Evolutionary conservation across 2,797 vertebrate species (phyloP), one percentile per base, ranked within the genome.

Genomic region (Geotrypetes seraphini): DNA sequence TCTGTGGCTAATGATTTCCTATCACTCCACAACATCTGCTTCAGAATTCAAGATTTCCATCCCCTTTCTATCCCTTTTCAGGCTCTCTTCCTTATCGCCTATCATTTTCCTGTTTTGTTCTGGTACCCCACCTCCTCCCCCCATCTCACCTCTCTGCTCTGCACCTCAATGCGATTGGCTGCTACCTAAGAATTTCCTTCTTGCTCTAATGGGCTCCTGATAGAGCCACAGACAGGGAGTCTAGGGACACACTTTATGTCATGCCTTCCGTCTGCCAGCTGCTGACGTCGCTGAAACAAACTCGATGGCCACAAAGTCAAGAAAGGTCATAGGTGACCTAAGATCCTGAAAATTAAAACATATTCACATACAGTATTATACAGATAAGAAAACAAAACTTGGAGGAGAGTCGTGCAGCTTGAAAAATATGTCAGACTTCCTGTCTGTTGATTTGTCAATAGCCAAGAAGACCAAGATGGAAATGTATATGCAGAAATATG

Each of bases 101-200:
- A 7, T 25, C 42, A 25, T 56, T 30, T 73, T 75, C 68, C 72
- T 78, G 71, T 72, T 73, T 73, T 68, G 50, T 31, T 47, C 36
- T 18, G n/a, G n/a, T n/a, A n/a, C n/a, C n/a, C 44, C 33, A 12
- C 27, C 20, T 41, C 7, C 21, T 29, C 42, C 46, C 39, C 42
- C 36, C 47, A 0, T 0, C 22, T 25, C 27, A 16, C 50, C 42
- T 51, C 36, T 38, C 42, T 54, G 32, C 46, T 45, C 48, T 4
- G 33, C 60, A 39, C 34, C 9, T 25, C 35, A 36, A 49, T 53
- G 57, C 39, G 36, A 21, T 29, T 27, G 28, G n/a, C n/a, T n/a
- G 34, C 28, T 43, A 27, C 53, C 5, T 3, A 43, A 54, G 19
- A 10, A 31, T 6, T 70, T 70, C 63, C 60, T 64, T 34, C 25